Conservation (phyloP, 2,888 invertebrate genomes). For the Eueremaeus valkanovi region DNA sequence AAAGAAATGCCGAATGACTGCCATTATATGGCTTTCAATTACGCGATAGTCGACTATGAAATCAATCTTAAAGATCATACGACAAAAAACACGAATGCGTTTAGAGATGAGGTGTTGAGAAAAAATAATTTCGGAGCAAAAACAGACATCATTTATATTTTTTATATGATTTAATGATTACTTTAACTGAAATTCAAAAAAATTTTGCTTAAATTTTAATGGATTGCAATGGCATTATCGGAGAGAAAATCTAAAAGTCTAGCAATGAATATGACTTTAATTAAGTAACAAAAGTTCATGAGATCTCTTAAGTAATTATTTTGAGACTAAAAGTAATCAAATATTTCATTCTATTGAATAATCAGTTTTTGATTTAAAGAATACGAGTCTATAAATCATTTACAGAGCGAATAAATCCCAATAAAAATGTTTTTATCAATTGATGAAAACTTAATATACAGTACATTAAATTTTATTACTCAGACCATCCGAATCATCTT, state of each 20-base stretch:
- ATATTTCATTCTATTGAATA: neutral
- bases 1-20: no score
- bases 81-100: neutral
- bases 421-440: neutral
- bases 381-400: conserved; percentile 3
- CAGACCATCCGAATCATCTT: no score
- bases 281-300: neutral
- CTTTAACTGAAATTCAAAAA: neutral
- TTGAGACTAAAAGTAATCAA: neutral
- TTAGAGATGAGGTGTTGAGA: neutral
- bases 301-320: neutral
- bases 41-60: neutral
- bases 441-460: neutral
- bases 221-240: neutral
- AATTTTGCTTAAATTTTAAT: neutral
- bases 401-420: neutral
- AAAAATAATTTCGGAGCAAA: neutral
- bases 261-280: neutral
- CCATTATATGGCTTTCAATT: neutral
- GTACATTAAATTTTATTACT: no score
- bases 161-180: neutral
- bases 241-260: neutral
- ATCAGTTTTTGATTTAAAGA: neutral
- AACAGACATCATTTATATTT: neutral
- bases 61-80: neutral